A percentile compares a stretch with the other conserved stretches of the same genome.
Conservation (phyloP, 1,140 invertebrate species). For the Neodiprion virginianus region DNA sequence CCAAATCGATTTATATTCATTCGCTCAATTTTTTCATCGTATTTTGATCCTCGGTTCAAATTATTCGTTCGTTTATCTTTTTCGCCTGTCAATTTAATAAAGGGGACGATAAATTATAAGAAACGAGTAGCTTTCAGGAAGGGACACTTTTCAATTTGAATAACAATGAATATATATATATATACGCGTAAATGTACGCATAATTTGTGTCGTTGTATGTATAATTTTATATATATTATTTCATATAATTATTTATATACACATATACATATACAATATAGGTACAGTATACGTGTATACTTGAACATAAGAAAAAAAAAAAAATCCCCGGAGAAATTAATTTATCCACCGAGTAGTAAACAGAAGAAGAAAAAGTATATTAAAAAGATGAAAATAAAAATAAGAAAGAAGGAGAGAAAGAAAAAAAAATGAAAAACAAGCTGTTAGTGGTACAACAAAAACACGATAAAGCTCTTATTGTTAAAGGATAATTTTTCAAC, state of each 20-base stretch:
- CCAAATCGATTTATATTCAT: background rate
- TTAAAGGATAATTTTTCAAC: too few species aligned
- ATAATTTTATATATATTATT: background rate
- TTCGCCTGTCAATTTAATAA: too few species aligned
- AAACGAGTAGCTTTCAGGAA: too few species aligned
- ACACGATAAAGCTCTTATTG: background rate
- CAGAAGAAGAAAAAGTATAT: conserved; percentile 1
- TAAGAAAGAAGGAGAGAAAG: conserved; percentile 4
- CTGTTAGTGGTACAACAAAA: conserved; percentile 7
- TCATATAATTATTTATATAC: background rate
- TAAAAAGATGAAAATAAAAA: background rate
- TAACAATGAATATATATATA: background rate
- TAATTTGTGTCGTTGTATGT: background rate
- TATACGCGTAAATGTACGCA: conserved; percentile 4
- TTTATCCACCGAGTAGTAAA: background rate
- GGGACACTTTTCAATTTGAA: too few species aligned
- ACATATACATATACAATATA: too few species aligned
- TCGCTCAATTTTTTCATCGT: too few species aligned
- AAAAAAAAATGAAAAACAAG: conserved; percentile 9
- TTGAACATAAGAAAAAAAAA: conserved; percentile 13
- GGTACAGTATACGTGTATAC: too few species aligned
- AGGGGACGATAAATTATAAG: too few species aligned
- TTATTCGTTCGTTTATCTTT: too few species aligned
- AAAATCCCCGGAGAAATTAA: conserved; percentile 4
- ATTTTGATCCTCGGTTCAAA: too few species aligned